Base-by-base conservation (phyloP, 2,888 invertebrate species). In the Tiliacea citrago region DNA sequence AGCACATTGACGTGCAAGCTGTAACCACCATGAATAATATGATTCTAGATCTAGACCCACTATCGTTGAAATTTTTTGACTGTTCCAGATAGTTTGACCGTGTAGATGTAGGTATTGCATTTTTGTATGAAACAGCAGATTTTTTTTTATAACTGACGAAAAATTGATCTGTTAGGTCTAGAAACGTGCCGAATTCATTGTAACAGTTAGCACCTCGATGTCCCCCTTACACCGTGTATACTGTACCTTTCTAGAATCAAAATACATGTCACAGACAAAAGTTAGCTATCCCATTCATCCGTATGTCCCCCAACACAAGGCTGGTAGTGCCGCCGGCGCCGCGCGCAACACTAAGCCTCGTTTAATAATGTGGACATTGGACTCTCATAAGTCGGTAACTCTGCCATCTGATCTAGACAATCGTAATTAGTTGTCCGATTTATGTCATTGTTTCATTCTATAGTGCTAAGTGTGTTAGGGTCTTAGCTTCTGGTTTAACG, bases 341-440 rank as follows among this genome's bases (percentile, higher is more conserved):
- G 87, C 86, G 79, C 83, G 78, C 86, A 63, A 81, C 83, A 85
- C 87, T 88, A 88, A 89, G 88, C 89, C 87, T 85, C 90, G 90
- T 89, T 92, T 93, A 93, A 93, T 93, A 93, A 92, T 90, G 92
- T 91, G 92, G 92, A 92, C 92, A 91, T 87, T 88, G 88, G 90
- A 90, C 88, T 90, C 89, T 88, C 87, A 90, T 92, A 91, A 92
- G 91, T 90, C 90, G 88, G 73, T 82, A 82, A 82, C 82, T 79
- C 82, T 86, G 88, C 88, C 86, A 88, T 89, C 83, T 75, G 79
- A 81, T 79, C 81, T 70, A 74, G 81, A 81, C 86, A 78, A 77
- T 75, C 42, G 73, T 83, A 77, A 84, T 83, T 82, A 85, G 66
- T 84, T 76, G 66, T 71, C 57, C 60, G 42, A 82, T 75, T 75